Percentiles rank a stretch among this genome's conserved stretches.
Evolutionary conservation across 1,140 invertebrate genomes (phyloP).

Genomic region (Laupala kohalensis): DNA sequence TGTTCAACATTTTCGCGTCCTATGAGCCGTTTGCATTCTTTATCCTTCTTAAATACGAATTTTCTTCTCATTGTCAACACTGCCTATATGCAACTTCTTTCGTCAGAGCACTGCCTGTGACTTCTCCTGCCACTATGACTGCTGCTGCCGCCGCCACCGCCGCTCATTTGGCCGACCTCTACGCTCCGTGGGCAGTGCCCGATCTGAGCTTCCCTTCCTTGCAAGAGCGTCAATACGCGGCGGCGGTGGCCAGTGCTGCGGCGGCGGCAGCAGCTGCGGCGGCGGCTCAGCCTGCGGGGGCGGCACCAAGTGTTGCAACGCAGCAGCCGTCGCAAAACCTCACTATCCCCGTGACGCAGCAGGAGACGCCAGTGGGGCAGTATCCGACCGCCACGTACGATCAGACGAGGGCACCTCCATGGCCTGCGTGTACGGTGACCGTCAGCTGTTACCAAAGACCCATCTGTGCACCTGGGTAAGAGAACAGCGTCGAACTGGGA

Average conservation of each 20-base stretch:
- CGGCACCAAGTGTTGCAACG: not conserved
- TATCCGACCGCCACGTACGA: not conserved
- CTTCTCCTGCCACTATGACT: too few relatives aligned
- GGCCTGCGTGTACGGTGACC: not conserved
- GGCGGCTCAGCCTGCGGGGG: too few relatives aligned
- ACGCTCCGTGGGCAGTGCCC: not conserved
- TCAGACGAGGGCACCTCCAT: not conserved
- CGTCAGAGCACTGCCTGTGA: too few relatives aligned
- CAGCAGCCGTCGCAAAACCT: not conserved
- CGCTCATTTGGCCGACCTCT: not conserved
- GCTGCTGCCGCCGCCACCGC: too few relatives aligned
- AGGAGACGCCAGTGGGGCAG: not conserved
- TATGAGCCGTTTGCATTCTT: too few relatives aligned
- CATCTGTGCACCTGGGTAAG: not conserved
- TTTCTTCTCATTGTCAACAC: too few relatives aligned
- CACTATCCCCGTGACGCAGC: not conserved
- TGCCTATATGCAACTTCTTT: too few relatives aligned
- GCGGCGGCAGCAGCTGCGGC: too few relatives aligned
- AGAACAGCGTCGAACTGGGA: too few relatives aligned
- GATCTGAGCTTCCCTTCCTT: not conserved
- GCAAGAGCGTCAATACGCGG: not conserved
- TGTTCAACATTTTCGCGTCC: too few relatives aligned
- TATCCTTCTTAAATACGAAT: too few relatives aligned
- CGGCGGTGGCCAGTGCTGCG: not conserved
- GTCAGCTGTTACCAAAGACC: not conserved